Evolutionary conservation across 2,797 vertebrate species (phyloP), one percentile per base, ranked within the genome.

Genomic region (Enteromius treurensis): DNA sequence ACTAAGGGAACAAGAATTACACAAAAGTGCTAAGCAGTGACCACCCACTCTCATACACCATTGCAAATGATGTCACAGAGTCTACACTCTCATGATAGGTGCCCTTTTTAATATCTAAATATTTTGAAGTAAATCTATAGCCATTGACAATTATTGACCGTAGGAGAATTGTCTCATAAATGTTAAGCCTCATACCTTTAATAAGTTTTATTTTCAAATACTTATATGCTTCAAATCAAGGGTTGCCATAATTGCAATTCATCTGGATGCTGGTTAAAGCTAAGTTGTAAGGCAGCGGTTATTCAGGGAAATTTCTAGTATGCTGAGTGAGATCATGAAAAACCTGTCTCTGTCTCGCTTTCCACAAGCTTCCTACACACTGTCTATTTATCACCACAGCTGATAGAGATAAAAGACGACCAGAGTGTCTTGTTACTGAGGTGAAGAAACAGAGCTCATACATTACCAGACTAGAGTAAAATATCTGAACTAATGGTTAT

Each of bases 241-340:
- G 32, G 32, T 65, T 58, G 53, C 60, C 55, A 4, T n/a, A 47
- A 79, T 26, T 26, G 26, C 26, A 26, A 26, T 26, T 26, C 26
- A 87, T 55, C 65, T 49, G 32, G 40, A 80, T 47, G 11, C 29
- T 42, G 49, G 60, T 49, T 29, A 47, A 77, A 58, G 15, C 71
- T 87, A 82, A 81, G 81, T 85, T 82, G 87, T 87, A 85, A 80
- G 86, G 81, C 77, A 76, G 85, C 40, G 37, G 73, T 89, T 83
- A 86, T 87, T 87, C 80, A 86, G 82, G 82, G 85, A 62, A 86
- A 87, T 89, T 78, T 87, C 23, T 42, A 79, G 47, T 65, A 81
- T 87, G 82, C 80, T 87, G 14, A 79, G 69, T 78, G 64, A 55
- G 70, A 91, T 89, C 89, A 89, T 89, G 88, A 91, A 88, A 88